Conservation (phyloP, 2,888 invertebrate species). For the Hydraecia micacea region DNA sequence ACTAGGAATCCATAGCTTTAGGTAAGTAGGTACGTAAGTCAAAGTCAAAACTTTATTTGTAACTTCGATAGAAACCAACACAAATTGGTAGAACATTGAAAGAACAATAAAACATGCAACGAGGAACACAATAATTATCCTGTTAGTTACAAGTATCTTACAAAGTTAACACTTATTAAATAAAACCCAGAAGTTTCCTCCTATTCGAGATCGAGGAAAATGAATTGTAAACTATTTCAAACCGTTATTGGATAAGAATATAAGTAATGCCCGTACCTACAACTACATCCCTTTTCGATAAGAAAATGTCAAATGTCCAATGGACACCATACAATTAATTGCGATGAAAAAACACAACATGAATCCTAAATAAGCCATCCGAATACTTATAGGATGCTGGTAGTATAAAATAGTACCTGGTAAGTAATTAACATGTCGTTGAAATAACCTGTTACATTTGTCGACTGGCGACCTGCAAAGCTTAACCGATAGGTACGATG, state of each 20-base stretch:
- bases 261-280: background rate
- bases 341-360: background rate
- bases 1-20: background rate
- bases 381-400: background rate
- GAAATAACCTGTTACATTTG: conserved; percentile 14
- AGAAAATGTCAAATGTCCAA: conserved; percentile 9
- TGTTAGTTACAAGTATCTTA: conserved; percentile 46
- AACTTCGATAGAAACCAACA: background rate
- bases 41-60: background rate
- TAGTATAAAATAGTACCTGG: background rate
- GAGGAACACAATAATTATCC: conserved; percentile 42
- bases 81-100: background rate
- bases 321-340: background rate
- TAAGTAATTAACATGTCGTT: conserved; percentile 4
- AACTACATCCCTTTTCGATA: conserved; percentile 12
- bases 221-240: conserved; percentile 16
- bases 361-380: background rate
- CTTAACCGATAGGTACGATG: background rate
- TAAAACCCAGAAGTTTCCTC: conserved; percentile 42
- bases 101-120: background rate
- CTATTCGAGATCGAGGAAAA: conserved; percentile 49
- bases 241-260: conserved; percentile 9
- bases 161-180: conserved; percentile 10
- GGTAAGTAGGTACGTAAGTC: background rate
- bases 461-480: background rate